Evolutionary conservation across 2,113 vertebrate species (phyloP), one percentile per base, ranked within the genome.

Genomic region (Syrmaticus mikado): DNA sequence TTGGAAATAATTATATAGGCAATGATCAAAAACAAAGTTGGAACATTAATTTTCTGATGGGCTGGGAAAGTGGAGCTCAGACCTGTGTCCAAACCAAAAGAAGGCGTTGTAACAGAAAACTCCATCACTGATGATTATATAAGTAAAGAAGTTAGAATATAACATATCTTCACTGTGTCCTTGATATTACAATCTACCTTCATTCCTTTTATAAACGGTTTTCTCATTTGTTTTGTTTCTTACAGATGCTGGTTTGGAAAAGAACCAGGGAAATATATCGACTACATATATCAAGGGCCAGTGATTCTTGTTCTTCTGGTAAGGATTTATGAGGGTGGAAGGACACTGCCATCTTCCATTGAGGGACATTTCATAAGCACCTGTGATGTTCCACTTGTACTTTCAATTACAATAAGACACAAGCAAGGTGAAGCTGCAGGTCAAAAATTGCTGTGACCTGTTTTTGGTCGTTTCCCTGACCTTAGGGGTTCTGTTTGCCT

Each of bases 181-280:
- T 40, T 36, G n/a, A 30, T 58, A 18, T 10, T 90, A 19, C 46
- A 71, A 21, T 55, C 34, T 36, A 30, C 62, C 11, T 72, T 14
- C 13, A 52, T 70, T 46, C 18, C 3, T 25, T 83, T 79, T 62
- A 57, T 17, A 46, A 90, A 41, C 24, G 1, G 4, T 22, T 82
- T 38, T 70, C 10, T 70, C 68, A 3, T 27, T 86, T 94, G 24
- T 88, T 87, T 15, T 89, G 4, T 64, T 85, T 96, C 78, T 96
- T 91, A 46, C 96, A 99, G 99, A 88, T 99, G 99, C 97, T 99
- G 99, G 99, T 99, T 99, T 98, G 99, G 99, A 92, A 99, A 99
- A 97, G 99, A 99, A 73, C 98, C 99, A 3, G 99, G 99, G 2
- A 99, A 99, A 95, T 99, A 99, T 4, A 98, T 99, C 25, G 99